Percentiles rank a stretch among this genome's conserved stretches.
phyloP scores from a whole-genome alignment of 2,888 invertebrate species.

The Gortyna flavago region DNA sequence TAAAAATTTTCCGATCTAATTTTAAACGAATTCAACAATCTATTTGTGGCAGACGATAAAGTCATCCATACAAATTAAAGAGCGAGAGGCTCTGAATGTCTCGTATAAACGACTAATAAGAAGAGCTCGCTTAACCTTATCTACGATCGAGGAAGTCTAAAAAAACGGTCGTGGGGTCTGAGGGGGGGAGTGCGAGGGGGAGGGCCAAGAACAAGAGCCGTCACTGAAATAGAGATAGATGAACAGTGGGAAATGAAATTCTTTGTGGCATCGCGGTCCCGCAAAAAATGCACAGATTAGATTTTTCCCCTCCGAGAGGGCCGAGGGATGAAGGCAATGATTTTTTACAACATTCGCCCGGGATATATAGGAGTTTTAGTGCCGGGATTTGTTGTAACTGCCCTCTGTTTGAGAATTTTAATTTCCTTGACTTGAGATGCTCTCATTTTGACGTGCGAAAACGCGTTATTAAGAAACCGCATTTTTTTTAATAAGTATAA shows the following conservation, averaged over 20 bases:
- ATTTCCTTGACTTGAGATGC: constrained; percentile 86
- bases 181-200: constrained; percentile 71
- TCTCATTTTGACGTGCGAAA: constrained; percentile 67
- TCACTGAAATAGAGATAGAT: constrained; percentile 91
- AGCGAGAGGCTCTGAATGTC: constrained; percentile 79
- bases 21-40: constrained; percentile 36
- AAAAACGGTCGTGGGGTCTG: constrained; percentile 83
- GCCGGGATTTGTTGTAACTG: constrained; percentile 88
- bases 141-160: constrained; percentile 89
- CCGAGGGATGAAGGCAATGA: constrained; percentile 89
- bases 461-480: constrained; percentile 42
- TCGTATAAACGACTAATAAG: constrained; percentile 88
- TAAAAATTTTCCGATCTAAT: neutral
- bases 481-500: constrained; percentile 12
- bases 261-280: constrained; percentile 91
- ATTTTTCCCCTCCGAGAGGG: constrained; percentile 89
- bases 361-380: constrained; percentile 89
- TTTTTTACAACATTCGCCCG: constrained; percentile 89
- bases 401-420: constrained; percentile 89
- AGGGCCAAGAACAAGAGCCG: constrained; percentile 89
- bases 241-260: constrained; percentile 91
- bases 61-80: constrained; percentile 81
- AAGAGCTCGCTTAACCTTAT: constrained; percentile 89
- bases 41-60: constrained; percentile 58
- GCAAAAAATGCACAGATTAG: constrained; percentile 91